Evolutionary conservation across 2,113 vertebrate species (phyloP), one percentile per base, ranked within the genome.

Genomic region (Potamarius usumacintae): DNA sequence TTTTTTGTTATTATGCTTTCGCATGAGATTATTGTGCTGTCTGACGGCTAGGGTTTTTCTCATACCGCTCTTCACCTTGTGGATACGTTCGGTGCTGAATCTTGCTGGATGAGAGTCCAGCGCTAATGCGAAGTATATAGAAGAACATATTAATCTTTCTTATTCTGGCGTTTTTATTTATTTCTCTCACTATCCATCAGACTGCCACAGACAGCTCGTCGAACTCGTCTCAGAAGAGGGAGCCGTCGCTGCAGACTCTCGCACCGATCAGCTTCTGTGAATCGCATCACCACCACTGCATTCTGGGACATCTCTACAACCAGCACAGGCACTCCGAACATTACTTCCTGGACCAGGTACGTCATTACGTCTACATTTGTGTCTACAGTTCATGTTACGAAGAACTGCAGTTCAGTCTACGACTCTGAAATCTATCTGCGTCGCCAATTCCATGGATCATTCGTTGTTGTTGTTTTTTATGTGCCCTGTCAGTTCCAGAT

Each of bases 321-420:
- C 96, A 96, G 52, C 97, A 96, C 87, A 94, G 95, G 87, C 91
- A 92, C 72, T 86, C 95, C 0, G 97, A 97, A 88, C 97, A 96
- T 93, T 97, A 96, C 94, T 96, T 96, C 91, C 94, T 97, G 88
- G 96, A 98, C 89, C 97, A 97, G 94, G 98, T 98, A 22, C 20
- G 25, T 76, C n/a, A 60, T n/a, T 15, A 69, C 34, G 2, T 2
- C 53, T 55, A 0, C 53, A 11, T 55, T 55, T 55, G 34, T 42
- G 3, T 42, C 42, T 42, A 42, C 42, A 42, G 42, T 42, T 42
- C 42, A 3, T 42, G 42, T 42, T 4, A 42, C 42, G 42, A 42
- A 42, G 42, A 42, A 42, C 42, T 4, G 42, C 4, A 42, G 42
- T 42, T 42, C 42, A 42, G 42, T 42, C 42, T 42, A 42, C 4